Evolutionary conservation across 1,140 invertebrate genomes (phyloP), one percentile per base, ranked within the genome.

Genomic region (Eueides isabella): DNA sequence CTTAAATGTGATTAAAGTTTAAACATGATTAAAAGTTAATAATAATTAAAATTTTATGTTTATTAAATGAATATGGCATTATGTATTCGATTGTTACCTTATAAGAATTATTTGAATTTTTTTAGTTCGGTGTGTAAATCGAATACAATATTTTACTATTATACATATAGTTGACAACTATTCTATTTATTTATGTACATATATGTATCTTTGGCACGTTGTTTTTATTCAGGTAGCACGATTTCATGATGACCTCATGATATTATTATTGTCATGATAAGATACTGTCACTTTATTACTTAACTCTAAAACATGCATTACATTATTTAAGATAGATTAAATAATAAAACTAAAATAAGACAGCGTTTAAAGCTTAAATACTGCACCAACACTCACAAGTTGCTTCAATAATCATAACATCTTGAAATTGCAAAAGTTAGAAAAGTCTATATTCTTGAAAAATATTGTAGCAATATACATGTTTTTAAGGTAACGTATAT

Each of bases 251-350:
- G 78, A 79, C 74, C 77, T 75, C 70, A 72, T 76, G 68, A 76
- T 72, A 74, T 71, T 66, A 74, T 87, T 85, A 85, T 85, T 82
- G 81, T 85, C 82, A 77, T 80, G 61, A 74, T 70, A 70, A 63
- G 35, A 28, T 61, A 74, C 30, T 48, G 14, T 23, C 12, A 48
- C 16, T 72, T 76, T 64, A 61, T 48, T 67, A 67, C 67, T 68
- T 66, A 75, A 55, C 5, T 1, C 28, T 33, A 63, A 65, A 16
- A 16, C 23, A 35, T 61, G 14, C 61, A 78, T 38, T 67, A 71
- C 68, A 71, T 16, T 5, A 5, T 38, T 70, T 70, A 30, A 38
- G 28, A 14, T 41, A 62, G n/a, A 35, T 14, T 28, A 62, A 33
- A 16, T 44, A n/a, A 33, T 31, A 9, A 63, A 23, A 23, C 28